Base-by-base conservation (phyloP, 2,888 invertebrate genomes). In the Ophioninae sp. region DNA sequence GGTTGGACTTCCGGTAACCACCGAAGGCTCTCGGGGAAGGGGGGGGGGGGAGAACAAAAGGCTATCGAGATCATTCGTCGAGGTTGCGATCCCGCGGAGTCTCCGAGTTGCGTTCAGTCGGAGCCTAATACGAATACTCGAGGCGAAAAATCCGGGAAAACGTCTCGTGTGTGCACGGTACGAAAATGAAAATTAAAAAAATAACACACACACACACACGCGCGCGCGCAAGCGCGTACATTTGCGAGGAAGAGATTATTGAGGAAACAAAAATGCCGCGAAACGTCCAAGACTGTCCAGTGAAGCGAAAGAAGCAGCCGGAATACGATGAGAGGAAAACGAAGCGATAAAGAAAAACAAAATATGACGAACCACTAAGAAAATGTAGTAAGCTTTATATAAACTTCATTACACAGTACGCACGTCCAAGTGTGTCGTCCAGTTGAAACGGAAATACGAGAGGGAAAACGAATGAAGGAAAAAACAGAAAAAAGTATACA, bases 351-450 rank as follows among this genome's bases (percentile, higher is more conserved):
- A 74, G 72, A 17, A 7, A 59, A 23, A 73, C 13, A 3, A 30
- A 30, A 17, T 8, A 41, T n/a, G 44, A 41, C 8, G 44, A 44
- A n/a, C 17, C 20, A 44, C 7, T 7, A 44, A 67, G 20, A 39
- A 84, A 83, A 73, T 67, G 76, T 84, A 84, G 75, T 79, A 87
- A 85, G 86, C 85, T 88, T 84, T 87, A 81, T 79, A 86, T 87
- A 87, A 30, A 88, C 87, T 88, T 5, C 87, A 87, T 89, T 89
- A 88, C 86, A 87, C 50, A 23, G 88, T 87, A 86, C 88, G 88
- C 89, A 89, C 89, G 90, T 91, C 90, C 90, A 89, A 88, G 87
- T 88, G 89, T 90, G 88, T 89, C 89, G 90, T 90, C 89, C 90
- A 89, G 78, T 88, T 87, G 86, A 50, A 50, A 50, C 13, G 50